Evolutionary conservation across 2,797 vertebrate genomes (phyloP), one percentile per base, ranked within the genome.

Genomic region (Dipus sagitta): DNA sequence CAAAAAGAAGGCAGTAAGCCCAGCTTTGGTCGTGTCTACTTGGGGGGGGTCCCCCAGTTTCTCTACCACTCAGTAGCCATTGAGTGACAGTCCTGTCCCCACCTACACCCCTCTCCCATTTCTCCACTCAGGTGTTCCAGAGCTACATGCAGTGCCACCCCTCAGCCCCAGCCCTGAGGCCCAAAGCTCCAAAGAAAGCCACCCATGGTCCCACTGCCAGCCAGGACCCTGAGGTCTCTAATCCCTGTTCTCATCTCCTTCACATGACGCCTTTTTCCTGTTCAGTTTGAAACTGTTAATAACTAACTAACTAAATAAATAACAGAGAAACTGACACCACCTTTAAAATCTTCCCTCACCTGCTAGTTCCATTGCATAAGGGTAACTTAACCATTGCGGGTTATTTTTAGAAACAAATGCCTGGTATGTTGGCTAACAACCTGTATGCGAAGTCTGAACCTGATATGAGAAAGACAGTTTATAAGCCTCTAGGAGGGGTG

Each of bases 331-430:
- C 82, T 88, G 38, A 93, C 88, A 76, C 72, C 86, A 72, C 94
- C 87, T 96, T 94, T 94, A 93, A 96, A 96, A 90, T 95, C 67
- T 83, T 71, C 67, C n/a, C 72, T 68, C 86, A 68, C 28, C 54
- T 92, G 30, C 83, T 85, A 95, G 64, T 95, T 95, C 68, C 32
- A 21, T 94, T 9, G 74, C 93, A 96, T 96, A 68, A 95, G 97
- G 96, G 95, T 93, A 96, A 88, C 96, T 95, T 96, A 96, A 95
- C 95, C 86, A 92, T 92, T 96, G 96, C 92, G 77, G 60, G 83
- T 89, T 97, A 96, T 97, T 96, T 97, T 96, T 97, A 96, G 97
- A 94, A 97, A 11, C 9, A 96, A 96, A 95, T 95, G 94, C 95
- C 93, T 94, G 94, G 96, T 83, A 90, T 96, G 94, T 97, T 94